Conservation (phyloP, 2,797 vertebrate species). For the Epinephelus awoara region DNA sequence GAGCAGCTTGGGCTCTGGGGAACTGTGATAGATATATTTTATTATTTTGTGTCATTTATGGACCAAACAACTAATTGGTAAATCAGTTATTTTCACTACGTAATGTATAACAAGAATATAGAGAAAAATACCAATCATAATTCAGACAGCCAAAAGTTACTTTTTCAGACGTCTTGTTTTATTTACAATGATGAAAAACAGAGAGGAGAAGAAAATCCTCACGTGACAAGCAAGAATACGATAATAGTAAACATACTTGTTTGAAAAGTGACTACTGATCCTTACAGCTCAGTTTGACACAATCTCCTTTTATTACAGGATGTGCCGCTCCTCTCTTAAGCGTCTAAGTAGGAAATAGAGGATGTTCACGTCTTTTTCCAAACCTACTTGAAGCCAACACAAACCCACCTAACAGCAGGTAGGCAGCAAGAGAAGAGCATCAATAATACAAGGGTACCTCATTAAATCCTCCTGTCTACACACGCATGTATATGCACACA, state of each 20-base stretch:
- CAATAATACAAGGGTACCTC: constrained; percentile 87
- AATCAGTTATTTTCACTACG: neutral
- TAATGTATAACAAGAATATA: neutral
- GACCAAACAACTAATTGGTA: neutral
- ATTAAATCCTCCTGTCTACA: constrained; percentile 79
- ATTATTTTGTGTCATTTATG: neutral
- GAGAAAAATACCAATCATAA: neutral
- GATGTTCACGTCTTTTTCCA: constrained; percentile 2
- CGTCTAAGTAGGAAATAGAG: constrained; percentile 1
- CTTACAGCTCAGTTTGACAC: neutral
- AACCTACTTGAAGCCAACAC: constrained; percentile 22
- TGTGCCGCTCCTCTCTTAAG: neutral
- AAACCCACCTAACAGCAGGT: constrained; percentile 82
- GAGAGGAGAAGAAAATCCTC: neutral
- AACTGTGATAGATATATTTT: neutral
- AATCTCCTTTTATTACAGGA: neutral
- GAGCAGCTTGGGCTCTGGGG: neutral
- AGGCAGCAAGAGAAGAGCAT: constrained; percentile 79
- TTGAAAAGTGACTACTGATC: neutral
- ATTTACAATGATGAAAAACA: neutral
- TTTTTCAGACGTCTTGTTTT: neutral
- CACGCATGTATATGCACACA: constrained; percentile 59
- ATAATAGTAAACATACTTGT: neutral
- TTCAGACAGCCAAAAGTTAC: neutral
- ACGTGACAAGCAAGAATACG: neutral